phyloP scores from a whole-genome alignment of 2,888 invertebrate genomes.

The Gisinianus flammeolus region DNA sequence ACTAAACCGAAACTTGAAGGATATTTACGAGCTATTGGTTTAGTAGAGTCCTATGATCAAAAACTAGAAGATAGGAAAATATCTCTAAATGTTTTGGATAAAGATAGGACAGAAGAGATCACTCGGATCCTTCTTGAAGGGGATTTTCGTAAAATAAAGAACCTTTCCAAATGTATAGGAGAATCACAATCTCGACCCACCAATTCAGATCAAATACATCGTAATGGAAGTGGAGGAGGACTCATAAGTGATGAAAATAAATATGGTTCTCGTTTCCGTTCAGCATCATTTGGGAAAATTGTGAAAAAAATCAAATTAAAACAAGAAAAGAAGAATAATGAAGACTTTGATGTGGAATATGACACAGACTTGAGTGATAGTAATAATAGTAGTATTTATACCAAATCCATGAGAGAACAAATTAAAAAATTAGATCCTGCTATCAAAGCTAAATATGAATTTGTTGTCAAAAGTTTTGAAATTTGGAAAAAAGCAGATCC shows the following conservation, averaged over 20 bases:
- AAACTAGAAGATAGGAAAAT: slow-evolving; percentile 29
- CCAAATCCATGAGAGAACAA: slow-evolving; percentile 1
- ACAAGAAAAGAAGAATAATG: background rate
- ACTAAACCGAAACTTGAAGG: slow-evolving; percentile 48
- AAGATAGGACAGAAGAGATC: slow-evolving; percentile 46
- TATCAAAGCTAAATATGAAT: slow-evolving; percentile 10
- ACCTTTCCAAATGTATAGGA: background rate
- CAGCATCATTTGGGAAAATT: background rate
- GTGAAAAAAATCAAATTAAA: background rate
- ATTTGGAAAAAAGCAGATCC: slow-evolving; percentile 9
- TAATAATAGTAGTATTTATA: background rate
- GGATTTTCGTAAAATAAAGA: slow-evolving; percentile 37
- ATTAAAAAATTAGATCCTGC: background rate
- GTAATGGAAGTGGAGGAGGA: background rate
- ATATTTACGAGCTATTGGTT: slow-evolving; percentile 48
- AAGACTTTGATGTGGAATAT: background rate
- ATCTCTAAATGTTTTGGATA: slow-evolving; percentile 26
- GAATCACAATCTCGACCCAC: background rate
- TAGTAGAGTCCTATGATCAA: slow-evolving; percentile 37
- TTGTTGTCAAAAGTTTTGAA: slow-evolving; percentile 8
- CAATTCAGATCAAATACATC: background rate
- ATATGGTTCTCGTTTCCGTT: slow-evolving; percentile 1
- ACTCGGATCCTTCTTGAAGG: slow-evolving; percentile 40
- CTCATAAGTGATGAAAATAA: background rate
- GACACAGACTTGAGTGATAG: background rate